Evolutionary conservation across 2,888 invertebrate species (phyloP).

Genomic region (Orthosia gothica): DNA sequence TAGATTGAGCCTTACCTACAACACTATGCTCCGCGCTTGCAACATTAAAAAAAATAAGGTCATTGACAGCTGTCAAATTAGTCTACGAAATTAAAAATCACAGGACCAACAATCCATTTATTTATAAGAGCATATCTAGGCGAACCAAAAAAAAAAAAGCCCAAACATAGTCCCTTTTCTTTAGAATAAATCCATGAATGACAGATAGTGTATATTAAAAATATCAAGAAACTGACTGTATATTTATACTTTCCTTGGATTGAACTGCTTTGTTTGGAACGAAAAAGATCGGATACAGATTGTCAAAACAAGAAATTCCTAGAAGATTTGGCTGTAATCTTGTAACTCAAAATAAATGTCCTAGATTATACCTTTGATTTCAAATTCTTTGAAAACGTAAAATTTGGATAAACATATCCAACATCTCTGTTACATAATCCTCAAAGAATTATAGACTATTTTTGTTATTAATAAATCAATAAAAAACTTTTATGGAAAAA

Average conservation of each 20-base stretch:
- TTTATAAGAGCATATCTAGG: neutral
- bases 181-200: constrained; percentile 4
- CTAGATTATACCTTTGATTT: constrained; percentile 10
- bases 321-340: constrained; percentile 15
- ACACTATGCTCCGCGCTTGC: too few relatives aligned
- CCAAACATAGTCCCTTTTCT: neutral
- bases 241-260: constrained; percentile 50
- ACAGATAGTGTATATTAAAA: constrained; percentile 26
- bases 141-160: too few relatives aligned
- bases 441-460: too few relatives aligned
- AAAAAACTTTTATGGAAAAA: too few relatives aligned
- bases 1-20: too few relatives aligned
- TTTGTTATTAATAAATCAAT: too few relatives aligned
- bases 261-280: constrained; percentile 22
- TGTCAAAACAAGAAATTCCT: constrained; percentile 58
- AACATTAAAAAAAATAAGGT: too few relatives aligned
- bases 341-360: constrained; percentile 27
- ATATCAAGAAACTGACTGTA: constrained; percentile 15
- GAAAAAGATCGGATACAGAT: constrained; percentile 44
- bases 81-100: too few relatives aligned
- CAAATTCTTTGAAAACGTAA: constrained; percentile 13
- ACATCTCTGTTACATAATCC: neutral
- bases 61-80: too few relatives aligned
- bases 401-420: constrained; percentile 2
- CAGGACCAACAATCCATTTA: neutral